Evolutionary conservation across 2,888 invertebrate species (phyloP).

Genomic region (Eutolmus rufibarbis): DNA sequence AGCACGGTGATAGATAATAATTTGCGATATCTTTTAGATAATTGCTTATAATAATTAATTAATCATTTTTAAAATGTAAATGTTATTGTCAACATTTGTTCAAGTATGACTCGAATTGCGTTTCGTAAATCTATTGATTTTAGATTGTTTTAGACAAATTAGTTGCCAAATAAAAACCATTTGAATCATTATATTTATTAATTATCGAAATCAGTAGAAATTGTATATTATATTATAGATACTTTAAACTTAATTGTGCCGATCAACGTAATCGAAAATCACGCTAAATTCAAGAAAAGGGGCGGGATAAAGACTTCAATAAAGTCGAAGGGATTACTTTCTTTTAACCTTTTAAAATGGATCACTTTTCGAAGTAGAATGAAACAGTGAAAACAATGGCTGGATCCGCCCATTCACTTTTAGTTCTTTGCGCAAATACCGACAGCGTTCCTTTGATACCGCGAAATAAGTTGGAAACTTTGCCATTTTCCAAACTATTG

Average conservation of each 20-base stretch:
- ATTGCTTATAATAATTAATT: too few relatives aligned
- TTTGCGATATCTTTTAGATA: too few relatives aligned
- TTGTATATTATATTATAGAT: not conserved
- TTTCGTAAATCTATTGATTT: too few relatives aligned
- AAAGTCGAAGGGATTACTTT: not conserved
- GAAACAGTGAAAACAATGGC: not conserved
- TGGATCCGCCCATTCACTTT: not conserved
- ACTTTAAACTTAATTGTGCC: not conserved
- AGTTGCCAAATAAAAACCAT: too few relatives aligned
- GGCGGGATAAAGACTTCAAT: not conserved
- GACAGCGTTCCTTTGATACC: not conserved
- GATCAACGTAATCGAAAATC: not conserved
- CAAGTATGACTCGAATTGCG: too few relatives aligned
- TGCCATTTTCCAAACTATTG: slow-evolving; percentile 17
- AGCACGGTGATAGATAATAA: too few relatives aligned
- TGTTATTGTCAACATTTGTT: too few relatives aligned
- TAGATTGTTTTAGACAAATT: too few relatives aligned
- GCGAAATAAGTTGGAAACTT: slow-evolving; percentile 4
- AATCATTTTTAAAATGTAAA: too few relatives aligned
- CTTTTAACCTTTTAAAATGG: not conserved
- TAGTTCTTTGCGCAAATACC: not conserved
- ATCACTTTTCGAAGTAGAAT: not conserved
- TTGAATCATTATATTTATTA: too few relatives aligned
- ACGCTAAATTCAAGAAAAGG: not conserved
- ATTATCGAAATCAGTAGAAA: too few relatives aligned